These are phyloP conservation scores for Spinibarbus caldwelli DNA, from an alignment of 2,797 vertebrate genomes.

Conservation along the genomic window DNA sequence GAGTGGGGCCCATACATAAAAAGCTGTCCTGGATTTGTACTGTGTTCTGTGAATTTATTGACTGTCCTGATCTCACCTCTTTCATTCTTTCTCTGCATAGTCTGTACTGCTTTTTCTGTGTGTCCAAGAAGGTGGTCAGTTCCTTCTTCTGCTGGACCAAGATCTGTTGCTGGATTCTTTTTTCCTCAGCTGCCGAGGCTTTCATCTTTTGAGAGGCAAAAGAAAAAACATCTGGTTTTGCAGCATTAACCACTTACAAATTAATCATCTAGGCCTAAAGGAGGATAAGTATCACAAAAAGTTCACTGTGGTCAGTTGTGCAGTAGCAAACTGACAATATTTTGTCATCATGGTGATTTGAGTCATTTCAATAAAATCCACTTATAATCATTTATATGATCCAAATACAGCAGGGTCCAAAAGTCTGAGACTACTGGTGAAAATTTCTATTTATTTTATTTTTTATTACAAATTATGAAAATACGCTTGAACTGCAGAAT, in stretches of 20 bases:
- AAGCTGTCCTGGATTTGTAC: background rate
- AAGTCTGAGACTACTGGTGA: background rate
- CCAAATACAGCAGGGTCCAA: no score
- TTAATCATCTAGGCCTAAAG: background rate
- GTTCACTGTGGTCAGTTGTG: background rate
- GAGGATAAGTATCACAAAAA: conserved; percentile 1
- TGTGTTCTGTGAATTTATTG: background rate
- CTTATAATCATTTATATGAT: no score
- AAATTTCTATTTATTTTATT: background rate
- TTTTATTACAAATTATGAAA: background rate
- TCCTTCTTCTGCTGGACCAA: conserved; percentile 99
- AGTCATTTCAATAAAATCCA: background rate
- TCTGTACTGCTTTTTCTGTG: conserved; percentile 99
- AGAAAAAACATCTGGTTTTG: conserved; percentile 9
- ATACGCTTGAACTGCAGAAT: background rate
- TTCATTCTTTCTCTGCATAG: conserved; percentile 99
- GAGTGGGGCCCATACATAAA: no score
- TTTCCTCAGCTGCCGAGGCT: conserved; percentile 91
- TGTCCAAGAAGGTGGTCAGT: conserved; percentile 98
- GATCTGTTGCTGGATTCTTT: conserved; percentile 99
- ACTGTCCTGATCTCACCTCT: conserved; percentile 78
- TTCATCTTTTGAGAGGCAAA: conserved; percentile 82
- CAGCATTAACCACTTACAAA: background rate
- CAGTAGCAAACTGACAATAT: background rate
- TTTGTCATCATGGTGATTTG: conserved; percentile 11